Evolutionary conservation across 1,140 invertebrate genomes (phyloP).

Genomic region (Battus philenor): DNA sequence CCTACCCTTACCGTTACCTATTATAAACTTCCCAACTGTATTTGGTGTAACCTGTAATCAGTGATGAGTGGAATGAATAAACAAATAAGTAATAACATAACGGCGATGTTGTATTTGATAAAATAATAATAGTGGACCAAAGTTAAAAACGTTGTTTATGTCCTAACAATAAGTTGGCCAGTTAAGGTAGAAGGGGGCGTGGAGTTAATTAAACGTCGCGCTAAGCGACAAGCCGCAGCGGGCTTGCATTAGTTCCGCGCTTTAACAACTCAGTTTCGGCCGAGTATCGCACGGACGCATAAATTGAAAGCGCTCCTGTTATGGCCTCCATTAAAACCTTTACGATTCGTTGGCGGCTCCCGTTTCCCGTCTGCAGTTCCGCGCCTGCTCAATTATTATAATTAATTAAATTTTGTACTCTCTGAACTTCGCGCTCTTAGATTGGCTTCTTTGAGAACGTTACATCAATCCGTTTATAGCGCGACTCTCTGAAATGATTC

Average conservation of each 20-base stretch:
- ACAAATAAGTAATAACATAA: too few relatives aligned
- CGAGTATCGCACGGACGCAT: conserved; percentile 23
- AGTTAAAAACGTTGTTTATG: too few relatives aligned
- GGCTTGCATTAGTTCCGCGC: conserved; percentile 26
- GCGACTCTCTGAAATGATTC: too few relatives aligned
- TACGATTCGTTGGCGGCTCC: conserved; percentile 34
- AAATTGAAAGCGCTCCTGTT: conserved; percentile 44
- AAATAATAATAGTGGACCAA: too few relatives aligned
- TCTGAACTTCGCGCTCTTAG: conserved; percentile 10
- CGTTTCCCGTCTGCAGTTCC: conserved; percentile 25
- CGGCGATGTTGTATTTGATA: too few relatives aligned
- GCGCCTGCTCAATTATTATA: conserved; percentile 30
- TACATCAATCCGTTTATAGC: background rate
- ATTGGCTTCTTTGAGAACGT: conserved; percentile 1
- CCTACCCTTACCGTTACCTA: too few relatives aligned
- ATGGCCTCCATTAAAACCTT: conserved; percentile 40
- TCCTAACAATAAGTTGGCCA: background rate
- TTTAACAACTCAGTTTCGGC: conserved; percentile 28
- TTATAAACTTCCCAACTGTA: too few relatives aligned
- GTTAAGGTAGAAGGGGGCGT: conserved; percentile 3
- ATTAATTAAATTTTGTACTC: conserved; percentile 25
- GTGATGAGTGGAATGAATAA: too few relatives aligned
- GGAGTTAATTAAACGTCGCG: conserved; percentile 14
- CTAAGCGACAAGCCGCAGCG: background rate
- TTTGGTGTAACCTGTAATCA: too few relatives aligned